These are phyloP conservation scores for Drosophila ustulata DNA, from an alignment of 2,888 invertebrate genomes.

Conservation along the genomic window DNA sequence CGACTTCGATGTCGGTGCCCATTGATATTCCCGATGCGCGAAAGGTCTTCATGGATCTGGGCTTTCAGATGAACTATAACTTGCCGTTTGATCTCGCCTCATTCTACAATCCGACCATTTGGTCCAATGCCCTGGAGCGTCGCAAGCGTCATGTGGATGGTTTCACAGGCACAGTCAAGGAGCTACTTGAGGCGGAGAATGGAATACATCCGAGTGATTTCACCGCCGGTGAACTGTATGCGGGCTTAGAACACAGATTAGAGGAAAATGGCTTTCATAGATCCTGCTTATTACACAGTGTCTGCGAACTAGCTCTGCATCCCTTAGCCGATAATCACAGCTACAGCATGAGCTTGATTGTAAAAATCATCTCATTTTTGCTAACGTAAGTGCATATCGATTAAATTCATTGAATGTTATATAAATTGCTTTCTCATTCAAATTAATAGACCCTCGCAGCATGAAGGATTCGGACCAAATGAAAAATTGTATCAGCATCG, in stretches of 20 bases:
- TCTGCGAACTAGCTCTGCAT: conserved; percentile 89
- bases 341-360: conserved; percentile 86
- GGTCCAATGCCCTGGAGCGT: conserved; percentile 69
- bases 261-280: conserved; percentile 87
- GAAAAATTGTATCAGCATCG: conserved; percentile 84
- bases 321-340: conserved; percentile 87
- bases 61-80: conserved; percentile 84
- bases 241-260: conserved; percentile 70
- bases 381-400: conserved; percentile 87
- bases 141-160: conserved; percentile 47
- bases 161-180: conserved; percentile 19
- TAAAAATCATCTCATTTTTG: conserved; percentile 88
- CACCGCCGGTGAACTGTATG: conserved; percentile 81
- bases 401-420: not conserved
- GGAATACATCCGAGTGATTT: conserved; percentile 75
- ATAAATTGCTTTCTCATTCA: not conserved
- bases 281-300: conserved; percentile 88
- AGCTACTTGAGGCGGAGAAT: conserved; percentile 16
- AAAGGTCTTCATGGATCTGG: conserved; percentile 82
- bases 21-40: conserved; percentile 67
- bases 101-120: conserved; percentile 79
- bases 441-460: conserved; percentile 85
- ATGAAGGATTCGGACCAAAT: conserved; percentile 86
- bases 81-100: conserved; percentile 72
- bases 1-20: conserved; percentile 78